These are phyloP conservation scores for Drosophila kanapiae DNA, from an alignment of 1,140 invertebrate species.

Conservation along the genomic window DNA sequence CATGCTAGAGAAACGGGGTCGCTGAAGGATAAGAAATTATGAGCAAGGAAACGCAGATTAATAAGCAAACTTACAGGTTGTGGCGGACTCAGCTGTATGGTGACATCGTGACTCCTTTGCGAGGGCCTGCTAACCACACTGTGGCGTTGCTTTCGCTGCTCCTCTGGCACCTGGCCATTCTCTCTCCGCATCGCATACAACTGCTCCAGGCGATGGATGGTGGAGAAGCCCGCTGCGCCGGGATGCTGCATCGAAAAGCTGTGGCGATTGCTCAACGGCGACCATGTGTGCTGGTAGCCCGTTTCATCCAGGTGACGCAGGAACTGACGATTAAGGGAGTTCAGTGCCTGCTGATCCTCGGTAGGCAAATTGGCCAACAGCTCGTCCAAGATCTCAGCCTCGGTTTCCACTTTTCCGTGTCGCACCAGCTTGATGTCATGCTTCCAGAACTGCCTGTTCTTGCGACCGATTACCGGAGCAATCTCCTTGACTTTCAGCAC, in stretches of 20 bases:
- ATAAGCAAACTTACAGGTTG: slow-evolving; percentile 23
- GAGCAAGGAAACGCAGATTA: accelerated
- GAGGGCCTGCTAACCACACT: slow-evolving; percentile 43
- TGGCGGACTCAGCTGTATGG: slow-evolving; percentile 19
- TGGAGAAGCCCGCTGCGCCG: slow-evolving; percentile 33
- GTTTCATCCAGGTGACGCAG: slow-evolving; percentile 65
- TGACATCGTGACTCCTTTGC: slow-evolving; percentile 40
- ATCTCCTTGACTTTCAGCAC: slow-evolving; percentile 92
- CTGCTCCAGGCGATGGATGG: slow-evolving; percentile 74
- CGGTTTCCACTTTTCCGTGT: slow-evolving; percentile 61
- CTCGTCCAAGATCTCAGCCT: slow-evolving; percentile 74
- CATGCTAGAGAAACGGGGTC: slow-evolving; percentile 71
- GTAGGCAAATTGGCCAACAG: slow-evolving; percentile 65
- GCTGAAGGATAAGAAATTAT: slow-evolving; percentile 17
- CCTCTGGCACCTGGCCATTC: not conserved
- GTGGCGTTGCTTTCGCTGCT: slow-evolving; percentile 17
- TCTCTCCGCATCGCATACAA: slow-evolving; percentile 57
- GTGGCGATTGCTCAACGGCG: slow-evolving; percentile 65
- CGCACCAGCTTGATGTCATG: slow-evolving; percentile 88
- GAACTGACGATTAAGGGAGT: slow-evolving; percentile 53
- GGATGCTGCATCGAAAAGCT: slow-evolving; percentile 47
- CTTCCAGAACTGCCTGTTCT: slow-evolving; percentile 89
- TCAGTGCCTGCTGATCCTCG: slow-evolving; percentile 60
- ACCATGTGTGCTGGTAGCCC: slow-evolving; percentile 79
- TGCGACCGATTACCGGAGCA: slow-evolving; percentile 87